phyloP scores from a whole-genome alignment of 2,888 invertebrate genomes.

The Leptinotarsa tumamoca region DNA sequence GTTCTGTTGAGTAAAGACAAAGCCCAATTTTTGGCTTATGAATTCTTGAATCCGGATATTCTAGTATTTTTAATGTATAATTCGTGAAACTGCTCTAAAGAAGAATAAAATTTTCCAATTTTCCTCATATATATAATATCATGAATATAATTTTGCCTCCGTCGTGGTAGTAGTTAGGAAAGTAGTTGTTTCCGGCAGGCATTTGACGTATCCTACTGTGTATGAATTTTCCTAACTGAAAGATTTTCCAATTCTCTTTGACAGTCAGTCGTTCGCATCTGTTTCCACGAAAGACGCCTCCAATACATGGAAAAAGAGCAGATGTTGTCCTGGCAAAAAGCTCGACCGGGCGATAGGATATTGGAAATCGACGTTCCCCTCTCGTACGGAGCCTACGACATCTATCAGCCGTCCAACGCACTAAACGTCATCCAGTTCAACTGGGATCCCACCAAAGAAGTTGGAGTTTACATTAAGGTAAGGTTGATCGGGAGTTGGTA shows the following conservation, averaged over 20 bases:
- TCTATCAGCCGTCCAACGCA: conserved; percentile 77
- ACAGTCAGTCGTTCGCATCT: conserved; percentile 90
- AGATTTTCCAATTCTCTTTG: conserved; percentile 36
- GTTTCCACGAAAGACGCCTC: conserved; percentile 94
- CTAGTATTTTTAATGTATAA: too few relatives aligned
- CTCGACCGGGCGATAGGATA: conserved; percentile 91
- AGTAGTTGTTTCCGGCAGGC: too few relatives aligned
- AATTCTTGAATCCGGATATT: too few relatives aligned
- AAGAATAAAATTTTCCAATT: too few relatives aligned
- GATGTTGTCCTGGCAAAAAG: conserved; percentile 90
- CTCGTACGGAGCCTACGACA: conserved; percentile 90
- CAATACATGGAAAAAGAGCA: conserved; percentile 97
- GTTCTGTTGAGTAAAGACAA: too few relatives aligned
- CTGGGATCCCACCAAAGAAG: conserved; percentile 97
- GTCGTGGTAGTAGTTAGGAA: too few relatives aligned
- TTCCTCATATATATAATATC: too few relatives aligned
- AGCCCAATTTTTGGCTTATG: too few relatives aligned
- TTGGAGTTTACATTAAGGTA: conserved; percentile 94
- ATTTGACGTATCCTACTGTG: too few relatives aligned
- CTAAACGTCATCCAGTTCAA: conserved; percentile 88
- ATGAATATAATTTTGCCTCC: too few relatives aligned
- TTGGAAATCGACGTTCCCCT: conserved; percentile 93
- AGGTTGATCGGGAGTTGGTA: conserved; percentile 15
- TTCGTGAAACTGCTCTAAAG: too few relatives aligned
- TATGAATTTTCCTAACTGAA: neutral